These are phyloP conservation scores for Mythimna pallens DNA, from an alignment of 2,888 invertebrate genomes.

Conservation along the genomic window DNA sequence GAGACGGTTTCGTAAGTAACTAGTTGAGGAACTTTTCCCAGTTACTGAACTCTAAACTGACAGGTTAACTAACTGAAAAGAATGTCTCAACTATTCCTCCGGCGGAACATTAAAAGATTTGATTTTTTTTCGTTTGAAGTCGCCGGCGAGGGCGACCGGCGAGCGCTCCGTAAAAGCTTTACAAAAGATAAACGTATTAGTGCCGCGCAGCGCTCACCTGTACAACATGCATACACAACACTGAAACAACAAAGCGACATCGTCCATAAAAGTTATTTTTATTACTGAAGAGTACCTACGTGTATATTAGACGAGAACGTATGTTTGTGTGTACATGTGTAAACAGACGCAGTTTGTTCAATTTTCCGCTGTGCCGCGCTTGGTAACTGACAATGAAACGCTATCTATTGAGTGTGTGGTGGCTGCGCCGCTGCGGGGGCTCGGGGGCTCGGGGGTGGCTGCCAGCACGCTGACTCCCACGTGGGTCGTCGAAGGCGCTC, in stretches of 20 bases:
- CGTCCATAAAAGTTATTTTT: slow-evolving; percentile 60
- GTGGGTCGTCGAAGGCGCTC: slow-evolving; percentile 14
- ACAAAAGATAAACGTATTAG: slow-evolving; percentile 47
- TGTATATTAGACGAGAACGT: slow-evolving; percentile 17
- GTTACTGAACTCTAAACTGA: slow-evolving; percentile 30
- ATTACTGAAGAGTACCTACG: slow-evolving; percentile 33
- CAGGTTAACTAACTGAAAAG: slow-evolving; percentile 34
- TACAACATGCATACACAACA: slow-evolving; percentile 40
- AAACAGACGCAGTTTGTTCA: slow-evolving; percentile 33
- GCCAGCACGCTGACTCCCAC: slow-evolving; percentile 9
- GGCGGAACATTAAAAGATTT: slow-evolving; percentile 24
- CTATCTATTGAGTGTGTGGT: slow-evolving; percentile 16
- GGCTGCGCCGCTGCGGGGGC: background rate
- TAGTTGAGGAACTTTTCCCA: slow-evolving; percentile 14
- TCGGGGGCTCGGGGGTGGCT: slow-evolving; percentile 4
- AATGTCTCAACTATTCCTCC: slow-evolving; percentile 38
- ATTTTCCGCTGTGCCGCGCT: slow-evolving; percentile 25
- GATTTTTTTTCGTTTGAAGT: slow-evolving; percentile 31
- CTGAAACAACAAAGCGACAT: slow-evolving; percentile 60
- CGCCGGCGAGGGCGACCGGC: slow-evolving; percentile 7
- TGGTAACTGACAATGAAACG: slow-evolving; percentile 22
- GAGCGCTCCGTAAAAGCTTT: slow-evolving; percentile 43
- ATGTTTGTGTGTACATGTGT: background rate
- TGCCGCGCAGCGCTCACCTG: slow-evolving; percentile 16
- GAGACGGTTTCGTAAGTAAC: background rate